Base-by-base conservation (phyloP, 2,888 invertebrate genomes). In the Eupelmus urozonus region DNA sequence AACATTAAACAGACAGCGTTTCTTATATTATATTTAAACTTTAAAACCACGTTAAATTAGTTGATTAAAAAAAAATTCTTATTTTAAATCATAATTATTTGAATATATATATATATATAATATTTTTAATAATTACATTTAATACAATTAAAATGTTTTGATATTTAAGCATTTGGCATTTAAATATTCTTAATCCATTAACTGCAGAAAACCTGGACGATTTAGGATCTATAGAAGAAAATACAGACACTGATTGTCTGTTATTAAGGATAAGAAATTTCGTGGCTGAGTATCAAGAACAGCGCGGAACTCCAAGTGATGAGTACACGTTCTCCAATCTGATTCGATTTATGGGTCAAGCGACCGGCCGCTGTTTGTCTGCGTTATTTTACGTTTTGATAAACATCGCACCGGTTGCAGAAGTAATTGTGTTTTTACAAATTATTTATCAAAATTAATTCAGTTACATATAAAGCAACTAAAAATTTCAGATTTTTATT, bases 221-320 rank as follows among this genome's bases (percentile, higher is more conserved):
- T 29, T 4, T 18, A 18, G 20, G 66, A 69, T 34, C 13, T 34
- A n/a, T n/a, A n/a, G n/a, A n/a, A n/a, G n/a, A n/a, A n/a, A n/a
- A n/a, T n/a, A n/a, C n/a, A n/a, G n/a, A n/a, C n/a, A n/a, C n/a
- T n/a, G 62, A 66, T n/a, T 81, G 69, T 40, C 55, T 82, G 18
- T 49, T 87, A 1, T 29, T 80, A 2, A 83, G 81, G 27, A 55
- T 86, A 27, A 85, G 86, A 16, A 85, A 85, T 25, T 84, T 83
- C 62, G 81, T 89, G 67, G 86, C 85, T 0, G 84, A 85, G 72
- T 88, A 87, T 83, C 89, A 89, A 78, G 87, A 85, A 76, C 80
- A 81, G 9, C 82, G 80, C 18, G 88, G 87, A 5, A 84, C 81
- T n/a, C 84, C 88, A 2, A 81, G 82, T 23, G 84, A 82, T 1